Base-by-base conservation (phyloP, 2,888 invertebrate species). In the Vannuccia rotundouncinata region DNA sequence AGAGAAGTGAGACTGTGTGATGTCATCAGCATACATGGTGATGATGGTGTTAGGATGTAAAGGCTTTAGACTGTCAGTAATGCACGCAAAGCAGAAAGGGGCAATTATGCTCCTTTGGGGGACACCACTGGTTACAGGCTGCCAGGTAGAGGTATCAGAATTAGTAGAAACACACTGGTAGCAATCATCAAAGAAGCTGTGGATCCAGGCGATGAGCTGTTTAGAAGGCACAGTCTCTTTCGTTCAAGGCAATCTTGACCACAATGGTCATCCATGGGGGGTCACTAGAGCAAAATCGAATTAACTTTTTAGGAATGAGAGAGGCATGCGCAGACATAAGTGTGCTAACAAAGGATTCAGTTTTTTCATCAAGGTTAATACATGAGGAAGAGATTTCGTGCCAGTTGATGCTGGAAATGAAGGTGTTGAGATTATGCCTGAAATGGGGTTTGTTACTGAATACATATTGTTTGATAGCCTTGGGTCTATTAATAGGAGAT, bases 41-140 rank as follows among this genome's bases (percentile, higher is more conserved):
- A 66, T 66, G 13, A 22, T 66, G 13, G 66, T 66, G 66, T 66
- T 66, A 22, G 66, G 25, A 27, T 66, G 66, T 17, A 66, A 22
- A 22, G 66, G 66, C 25, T 66, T 17, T 66, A 66, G 66, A 66
- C 25, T 27, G 66, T 66, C 66, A 27, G 25, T 66, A 27, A 66
- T 66, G 22, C 66, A 66, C 22, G 66, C 66, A 66, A 66, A 66
- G 66, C 66, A 66, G 66, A 66, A 66, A 17, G 66, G 66, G 13
- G 66, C 66, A 22, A 66, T 17, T 22, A 66, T 66, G 66, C 66
- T 66, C 22, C 66, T 27, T 27, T 66, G 66, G 13, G 66, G 66
- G 66, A 66, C 66, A 27, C 66, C 66, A 27, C 66, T 66, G 66
- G 66, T 66, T 17, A 66, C 66, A 22, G 66, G 25, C 25, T 27